Evolutionary conservation across 2,113 vertebrate genomes (phyloP).

Genomic region (Otis tarda): DNA sequence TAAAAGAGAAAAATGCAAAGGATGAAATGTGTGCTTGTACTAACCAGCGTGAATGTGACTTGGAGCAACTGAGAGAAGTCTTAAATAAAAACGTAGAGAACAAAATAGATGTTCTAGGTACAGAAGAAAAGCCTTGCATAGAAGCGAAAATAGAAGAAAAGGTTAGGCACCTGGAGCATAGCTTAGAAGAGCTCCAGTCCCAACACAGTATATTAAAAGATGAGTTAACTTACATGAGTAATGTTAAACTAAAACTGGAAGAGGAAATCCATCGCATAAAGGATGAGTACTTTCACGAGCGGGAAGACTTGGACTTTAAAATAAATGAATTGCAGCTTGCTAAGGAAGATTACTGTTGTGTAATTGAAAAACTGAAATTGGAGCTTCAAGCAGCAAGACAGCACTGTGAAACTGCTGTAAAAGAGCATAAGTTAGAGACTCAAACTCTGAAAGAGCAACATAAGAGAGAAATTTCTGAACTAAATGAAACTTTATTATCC

Average conservation of each 20-base stretch:
- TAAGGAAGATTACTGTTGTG: conserved; percentile 80
- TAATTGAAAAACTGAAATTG: conserved; percentile 75
- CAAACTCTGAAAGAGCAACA: conserved; percentile 70
- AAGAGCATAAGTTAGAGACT: conserved; percentile 69
- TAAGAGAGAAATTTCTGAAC: conserved; percentile 69
- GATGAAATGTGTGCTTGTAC: conserved; percentile 64
- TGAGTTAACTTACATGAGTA: conserved; percentile 89
- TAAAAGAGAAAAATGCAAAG: conserved; percentile 77
- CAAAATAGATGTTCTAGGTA: neutral
- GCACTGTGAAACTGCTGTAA: neutral
- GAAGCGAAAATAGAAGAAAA: conserved; percentile 70
- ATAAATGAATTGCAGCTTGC: conserved; percentile 91
- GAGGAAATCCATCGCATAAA: conserved; percentile 82
- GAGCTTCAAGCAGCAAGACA: conserved; percentile 64
- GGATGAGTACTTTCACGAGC: conserved; percentile 89
- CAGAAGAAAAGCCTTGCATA: neutral
- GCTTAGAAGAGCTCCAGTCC: conserved; percentile 85
- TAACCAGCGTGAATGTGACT: conserved; percentile 74
- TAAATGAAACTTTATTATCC: conserved; percentile 68
- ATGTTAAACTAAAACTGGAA: conserved; percentile 90
- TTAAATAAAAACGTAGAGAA: conserved; percentile 44
- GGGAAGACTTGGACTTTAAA: conserved; percentile 95
- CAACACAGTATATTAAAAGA: conserved; percentile 90
- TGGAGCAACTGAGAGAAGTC: conserved; percentile 44
- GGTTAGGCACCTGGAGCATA: conserved; percentile 70